A percentile compares a stretch with the other conserved stretches of the same genome.
Conservation (phyloP, 2,888 invertebrate genomes). For the Norana najaformis region DNA sequence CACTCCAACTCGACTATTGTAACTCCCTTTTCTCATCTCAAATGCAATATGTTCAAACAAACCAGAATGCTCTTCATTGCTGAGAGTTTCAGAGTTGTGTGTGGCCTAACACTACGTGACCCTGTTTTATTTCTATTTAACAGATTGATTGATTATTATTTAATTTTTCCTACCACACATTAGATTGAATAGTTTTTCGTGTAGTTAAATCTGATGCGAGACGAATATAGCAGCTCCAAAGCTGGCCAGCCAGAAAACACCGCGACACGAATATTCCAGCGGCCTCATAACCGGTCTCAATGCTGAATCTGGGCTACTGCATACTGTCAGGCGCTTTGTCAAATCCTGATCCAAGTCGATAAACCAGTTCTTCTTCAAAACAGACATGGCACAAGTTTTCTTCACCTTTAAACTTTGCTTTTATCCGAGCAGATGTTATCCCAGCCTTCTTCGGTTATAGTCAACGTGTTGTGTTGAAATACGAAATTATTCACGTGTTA, state of each 20-base stretch:
- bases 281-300: conserved; percentile 64
- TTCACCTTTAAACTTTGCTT: neutral
- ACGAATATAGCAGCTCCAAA: conserved; percentile 68
- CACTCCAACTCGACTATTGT: too few species aligned
- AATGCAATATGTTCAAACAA: too few species aligned
- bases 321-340: conserved; percentile 44
- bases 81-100: too few species aligned
- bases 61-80: too few species aligned
- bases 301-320: conserved; percentile 49
- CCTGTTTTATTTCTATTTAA: neutral
- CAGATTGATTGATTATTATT: neutral
- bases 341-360: conserved; percentile 34
- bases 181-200: conserved; percentile 37
- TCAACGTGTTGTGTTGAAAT: neutral
- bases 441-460: neutral
- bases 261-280: conserved; percentile 81
- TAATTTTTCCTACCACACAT: conserved; percentile 33
- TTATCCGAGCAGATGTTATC: neutral
- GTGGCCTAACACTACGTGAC: too few species aligned
- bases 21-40: too few species aligned
- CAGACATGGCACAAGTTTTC: neutral
- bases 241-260: conserved; percentile 80
- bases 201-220: conserved; percentile 24
- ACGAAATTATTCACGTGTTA: neutral
- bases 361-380: neutral